A percentile compares a stretch with the other conserved stretches of the same genome.
phyloP scores from a whole-genome alignment of 2,797 vertebrate genomes.

The Chaetodon trifasciatus region DNA sequence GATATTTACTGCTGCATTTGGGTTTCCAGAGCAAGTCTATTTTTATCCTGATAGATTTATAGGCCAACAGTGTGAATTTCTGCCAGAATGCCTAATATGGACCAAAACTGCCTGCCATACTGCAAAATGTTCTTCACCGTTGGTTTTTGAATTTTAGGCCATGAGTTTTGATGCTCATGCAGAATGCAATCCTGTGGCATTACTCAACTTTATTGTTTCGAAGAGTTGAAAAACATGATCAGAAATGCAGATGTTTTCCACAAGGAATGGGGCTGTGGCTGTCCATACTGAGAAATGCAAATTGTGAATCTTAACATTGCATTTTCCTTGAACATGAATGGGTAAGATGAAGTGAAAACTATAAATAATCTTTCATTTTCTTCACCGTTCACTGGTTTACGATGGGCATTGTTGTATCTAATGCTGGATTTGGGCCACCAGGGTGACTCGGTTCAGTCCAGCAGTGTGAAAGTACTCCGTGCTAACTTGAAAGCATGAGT shows the following conservation, averaged over 20 bases:
- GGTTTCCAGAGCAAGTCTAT: conserved; percentile 38
- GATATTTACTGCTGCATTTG: conserved; percentile 40
- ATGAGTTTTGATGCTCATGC: background rate
- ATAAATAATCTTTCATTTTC: background rate
- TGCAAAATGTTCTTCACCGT: conserved; percentile 1
- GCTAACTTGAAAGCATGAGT: background rate
- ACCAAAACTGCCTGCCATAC: background rate
- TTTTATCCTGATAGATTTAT: conserved; percentile 27
- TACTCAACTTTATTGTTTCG: background rate
- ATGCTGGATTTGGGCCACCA: background rate
- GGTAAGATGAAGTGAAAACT: background rate
- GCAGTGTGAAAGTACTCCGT: background rate
- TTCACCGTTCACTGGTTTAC: background rate
- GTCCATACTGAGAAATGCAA: background rate
- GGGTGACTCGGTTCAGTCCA: background rate
- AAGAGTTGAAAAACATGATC: background rate
- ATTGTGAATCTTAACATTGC: no score
- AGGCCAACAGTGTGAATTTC: background rate
- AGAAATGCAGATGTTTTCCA: background rate
- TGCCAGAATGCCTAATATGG: background rate
- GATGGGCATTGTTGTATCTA: background rate
- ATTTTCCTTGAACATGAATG: background rate
- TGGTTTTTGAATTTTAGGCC: conserved; percentile 1
- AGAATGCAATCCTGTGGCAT: background rate
- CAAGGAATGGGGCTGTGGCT: background rate